Conservation (phyloP, 1,140 invertebrate genomes). For the Semibalanus balanoides region DNA sequence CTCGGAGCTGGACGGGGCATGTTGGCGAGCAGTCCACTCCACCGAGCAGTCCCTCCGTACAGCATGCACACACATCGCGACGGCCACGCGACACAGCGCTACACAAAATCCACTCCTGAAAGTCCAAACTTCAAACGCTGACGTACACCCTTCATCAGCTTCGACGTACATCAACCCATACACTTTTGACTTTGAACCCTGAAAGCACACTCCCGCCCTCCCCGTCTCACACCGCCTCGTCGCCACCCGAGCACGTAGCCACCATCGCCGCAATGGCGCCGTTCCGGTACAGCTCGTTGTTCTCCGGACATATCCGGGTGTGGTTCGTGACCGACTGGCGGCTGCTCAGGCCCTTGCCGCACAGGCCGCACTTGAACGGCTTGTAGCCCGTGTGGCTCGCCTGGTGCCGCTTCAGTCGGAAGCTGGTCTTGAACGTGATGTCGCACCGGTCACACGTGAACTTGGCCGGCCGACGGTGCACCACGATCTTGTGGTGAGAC, state of each 20-base stretch:
- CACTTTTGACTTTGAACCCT: no score
- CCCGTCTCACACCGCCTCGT: not conserved
- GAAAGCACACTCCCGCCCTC: no score
- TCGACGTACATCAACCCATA: no score
- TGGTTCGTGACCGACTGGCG: slow-evolving; percentile 19
- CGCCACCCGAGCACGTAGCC: not conserved
- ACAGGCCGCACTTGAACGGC: slow-evolving; percentile 20
- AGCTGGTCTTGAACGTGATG: slow-evolving; percentile 44
- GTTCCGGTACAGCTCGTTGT: not conserved
- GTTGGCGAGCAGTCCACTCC: no score
- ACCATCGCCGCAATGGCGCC: no score
- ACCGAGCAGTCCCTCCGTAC: no score
- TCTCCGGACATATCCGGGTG: not conserved
- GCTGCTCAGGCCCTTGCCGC: slow-evolving; percentile 19
- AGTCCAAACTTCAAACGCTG: no score
- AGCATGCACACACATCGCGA: no score
- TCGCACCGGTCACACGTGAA: slow-evolving; percentile 18
- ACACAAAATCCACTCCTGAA: no score
- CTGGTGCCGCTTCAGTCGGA: slow-evolving; percentile 38
- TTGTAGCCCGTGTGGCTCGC: slow-evolving; percentile 22
- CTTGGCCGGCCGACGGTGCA: not conserved
- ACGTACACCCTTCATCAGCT: no score
- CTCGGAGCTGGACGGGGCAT: no score
- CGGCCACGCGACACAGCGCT: no score
- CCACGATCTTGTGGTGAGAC: not conserved